Evolutionary conservation across 2,888 invertebrate species (phyloP), one percentile per base, ranked within the genome.

Genomic region (Troides oblongomaculatus): DNA sequence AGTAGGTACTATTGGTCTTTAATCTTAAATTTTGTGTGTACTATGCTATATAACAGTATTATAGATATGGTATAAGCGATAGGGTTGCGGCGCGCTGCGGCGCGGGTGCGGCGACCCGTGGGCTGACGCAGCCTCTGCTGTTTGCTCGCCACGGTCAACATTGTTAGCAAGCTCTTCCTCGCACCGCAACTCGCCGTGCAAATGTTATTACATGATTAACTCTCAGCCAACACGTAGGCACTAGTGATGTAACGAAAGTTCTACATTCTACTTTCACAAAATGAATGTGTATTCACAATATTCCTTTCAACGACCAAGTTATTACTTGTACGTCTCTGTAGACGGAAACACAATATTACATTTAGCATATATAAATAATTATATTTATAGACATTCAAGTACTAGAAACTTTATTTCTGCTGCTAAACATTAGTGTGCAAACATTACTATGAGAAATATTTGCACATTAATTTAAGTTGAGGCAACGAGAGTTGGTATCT

Each of bases 161-260:
- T 92, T 90, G 92, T 92, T 92, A 92, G 90, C 70, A 63, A 63
- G 70, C 66, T 79, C 77, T 50, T 60, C 72, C 67, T 70, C 72
- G 72, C 72, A 53, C 70, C 61, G 72, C 65, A 72, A 72, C 74
- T 70, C 69, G 53, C 81, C 77, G 76, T 75, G 79, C 85, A 86
- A 89, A 89, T 87, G 88, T 87, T 88, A 89, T 90, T 88, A 90
- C 85, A 87, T 88, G 88, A 89, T 90, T 89, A 85, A 82, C 83
- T 81, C 84, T 77, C 79, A 78, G 75, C 81, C 82, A 81, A 86
- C 89, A 87, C 86, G 53, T 53, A 53, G 53, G 18, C n/a, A 53
- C 53, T 53, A 46, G 46, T 46, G 46, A 46, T 46, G 46, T 46
- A 17, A 46, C 46, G 12, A 46, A 46, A 46, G 46, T 46, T 46